phyloP scores from a whole-genome alignment of 2,113 vertebrate genomes.

The Anthoscopus minutus region DNA sequence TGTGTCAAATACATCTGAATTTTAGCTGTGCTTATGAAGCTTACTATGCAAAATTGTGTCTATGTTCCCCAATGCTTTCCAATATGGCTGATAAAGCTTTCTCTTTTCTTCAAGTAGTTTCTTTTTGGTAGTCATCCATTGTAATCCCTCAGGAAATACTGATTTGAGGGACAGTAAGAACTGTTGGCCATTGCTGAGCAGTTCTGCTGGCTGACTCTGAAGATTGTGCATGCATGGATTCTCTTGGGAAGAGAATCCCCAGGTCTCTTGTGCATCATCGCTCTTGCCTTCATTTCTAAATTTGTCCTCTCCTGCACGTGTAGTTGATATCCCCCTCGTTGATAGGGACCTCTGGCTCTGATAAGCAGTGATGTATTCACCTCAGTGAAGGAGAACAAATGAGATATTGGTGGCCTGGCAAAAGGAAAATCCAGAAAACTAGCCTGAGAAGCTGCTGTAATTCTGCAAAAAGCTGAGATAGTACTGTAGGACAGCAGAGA shows the following conservation, averaged over 20 bases:
- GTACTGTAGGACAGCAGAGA: background rate
- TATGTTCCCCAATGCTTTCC: background rate
- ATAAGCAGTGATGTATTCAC: background rate
- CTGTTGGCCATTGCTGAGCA: background rate
- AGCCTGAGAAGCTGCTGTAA: background rate
- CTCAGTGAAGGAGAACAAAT: background rate
- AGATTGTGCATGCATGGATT: background rate
- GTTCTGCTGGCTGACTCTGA: background rate
- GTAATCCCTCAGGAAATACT: background rate
- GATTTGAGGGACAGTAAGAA: background rate
- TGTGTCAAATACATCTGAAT: slow-evolving; percentile 32
- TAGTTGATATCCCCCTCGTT: background rate
- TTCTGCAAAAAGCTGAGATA: background rate
- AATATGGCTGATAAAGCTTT: background rate
- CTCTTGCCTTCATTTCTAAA: background rate
- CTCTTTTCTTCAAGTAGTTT: background rate
- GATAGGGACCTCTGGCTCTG: background rate
- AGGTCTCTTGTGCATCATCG: background rate
- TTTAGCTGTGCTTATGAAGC: slow-evolving; percentile 24
- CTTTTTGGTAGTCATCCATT: background rate
- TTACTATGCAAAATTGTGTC: slow-evolving; percentile 30
- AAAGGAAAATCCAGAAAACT: background rate
- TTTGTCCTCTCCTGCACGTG: background rate
- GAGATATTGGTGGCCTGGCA: background rate
- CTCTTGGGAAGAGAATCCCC: background rate